Percentiles rank a stretch among this genome's conserved stretches.
Conservation (phyloP, 2,888 invertebrate genomes). For the Trachelus stipa region DNA sequence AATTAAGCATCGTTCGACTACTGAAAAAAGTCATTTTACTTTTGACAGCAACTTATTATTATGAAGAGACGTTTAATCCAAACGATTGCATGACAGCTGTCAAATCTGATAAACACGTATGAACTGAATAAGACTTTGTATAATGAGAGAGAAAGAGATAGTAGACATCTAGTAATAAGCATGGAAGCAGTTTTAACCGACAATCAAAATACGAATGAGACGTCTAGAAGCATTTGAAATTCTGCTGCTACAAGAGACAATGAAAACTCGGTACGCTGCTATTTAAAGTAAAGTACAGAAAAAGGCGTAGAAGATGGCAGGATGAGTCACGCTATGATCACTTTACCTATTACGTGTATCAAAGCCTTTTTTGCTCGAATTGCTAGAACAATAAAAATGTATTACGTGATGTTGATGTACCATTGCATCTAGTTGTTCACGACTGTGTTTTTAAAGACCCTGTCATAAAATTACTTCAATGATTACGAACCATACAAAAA, state of each 20-base stretch:
- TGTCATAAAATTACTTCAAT: not conserved
- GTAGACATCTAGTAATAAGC: conserved; percentile 22
- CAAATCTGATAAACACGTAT: conserved; percentile 17
- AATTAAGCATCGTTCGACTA: too few species aligned
- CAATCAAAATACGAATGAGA: conserved; percentile 10
- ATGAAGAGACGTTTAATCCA: too few species aligned
- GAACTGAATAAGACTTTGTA: not conserved
- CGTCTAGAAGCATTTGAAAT: conserved; percentile 29
- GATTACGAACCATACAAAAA: not conserved
- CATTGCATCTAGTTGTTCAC: conserved; percentile 5
- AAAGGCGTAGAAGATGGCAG: conserved; percentile 25
- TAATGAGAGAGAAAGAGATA: conserved; percentile 11
- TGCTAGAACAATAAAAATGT: conserved; percentile 64
- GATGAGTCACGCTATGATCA: conserved; percentile 46
- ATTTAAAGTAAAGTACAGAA: conserved; percentile 15
- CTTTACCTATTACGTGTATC: conserved; percentile 66
- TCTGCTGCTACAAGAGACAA: conserved; percentile 25
- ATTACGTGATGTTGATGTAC: conserved; percentile 23
- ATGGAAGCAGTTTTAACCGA: conserved; percentile 18
- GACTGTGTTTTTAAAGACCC: too few species aligned
- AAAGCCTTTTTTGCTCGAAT: conserved; percentile 63
- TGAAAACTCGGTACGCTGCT: conserved; percentile 13
- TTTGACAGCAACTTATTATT: too few species aligned
- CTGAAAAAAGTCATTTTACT: too few species aligned
- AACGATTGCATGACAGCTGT: conserved; percentile 23